These are phyloP conservation scores for Zaprionus taronus DNA, from an alignment of 1,140 invertebrate genomes.

Conservation along the genomic window DNA sequence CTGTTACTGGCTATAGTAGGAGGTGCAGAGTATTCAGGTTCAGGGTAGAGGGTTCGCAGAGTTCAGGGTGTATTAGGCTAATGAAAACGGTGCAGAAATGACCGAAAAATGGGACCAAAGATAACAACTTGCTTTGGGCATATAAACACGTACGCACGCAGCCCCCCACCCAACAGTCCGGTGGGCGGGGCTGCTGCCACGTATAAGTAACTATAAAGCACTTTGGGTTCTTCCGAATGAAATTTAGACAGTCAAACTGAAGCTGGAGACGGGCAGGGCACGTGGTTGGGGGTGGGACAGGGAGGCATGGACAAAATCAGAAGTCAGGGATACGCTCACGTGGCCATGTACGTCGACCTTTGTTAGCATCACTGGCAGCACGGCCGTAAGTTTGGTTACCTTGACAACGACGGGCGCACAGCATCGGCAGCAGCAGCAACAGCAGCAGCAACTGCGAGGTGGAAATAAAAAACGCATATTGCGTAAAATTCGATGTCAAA, in stretches of 20 bases:
- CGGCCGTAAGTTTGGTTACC: conserved; percentile 24
- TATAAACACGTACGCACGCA: conserved; percentile 57
- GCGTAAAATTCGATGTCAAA: conserved; percentile 78
- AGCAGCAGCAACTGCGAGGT: conserved; percentile 10
- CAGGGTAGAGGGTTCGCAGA: not conserved
- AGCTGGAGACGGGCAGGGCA: not conserved
- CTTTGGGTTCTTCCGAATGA: conserved; percentile 28
- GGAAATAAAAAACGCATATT: conserved; percentile 78
- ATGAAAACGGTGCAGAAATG: conserved; percentile 53
- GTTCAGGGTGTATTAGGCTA: conserved; percentile 51
- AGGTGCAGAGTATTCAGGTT: not conserved
- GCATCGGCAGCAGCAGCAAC: conserved; percentile 30
- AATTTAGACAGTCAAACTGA: conserved; percentile 30
- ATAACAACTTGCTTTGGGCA: conserved; percentile 42
- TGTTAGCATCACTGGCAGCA: conserved; percentile 7
- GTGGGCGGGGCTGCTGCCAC: conserved; percentile 7
- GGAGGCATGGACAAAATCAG: conserved; percentile 18
- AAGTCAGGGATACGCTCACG: conserved; percentile 21
- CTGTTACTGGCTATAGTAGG: no score
- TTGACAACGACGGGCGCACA: conserved; percentile 25
- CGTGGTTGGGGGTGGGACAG: not conserved
- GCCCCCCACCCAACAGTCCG: not conserved
- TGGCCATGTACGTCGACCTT: conserved; percentile 11
- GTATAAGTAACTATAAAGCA: conserved; percentile 57
- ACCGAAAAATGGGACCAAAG: conserved; percentile 35